Conservation (phyloP, 2,797 vertebrate species). For the Pseudochromis fuscus region DNA sequence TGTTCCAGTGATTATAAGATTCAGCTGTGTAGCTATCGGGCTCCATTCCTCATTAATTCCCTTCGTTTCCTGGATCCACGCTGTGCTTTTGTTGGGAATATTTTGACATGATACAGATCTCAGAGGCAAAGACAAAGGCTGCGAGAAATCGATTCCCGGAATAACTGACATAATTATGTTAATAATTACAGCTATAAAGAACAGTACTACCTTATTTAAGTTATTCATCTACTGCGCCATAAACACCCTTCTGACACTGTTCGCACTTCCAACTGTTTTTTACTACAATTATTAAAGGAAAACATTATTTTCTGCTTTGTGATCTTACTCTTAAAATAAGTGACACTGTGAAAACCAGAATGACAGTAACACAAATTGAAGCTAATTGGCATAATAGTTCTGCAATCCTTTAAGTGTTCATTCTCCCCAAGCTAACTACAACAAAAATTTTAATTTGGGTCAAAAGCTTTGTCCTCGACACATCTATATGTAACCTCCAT, state of each 20-base stretch:
- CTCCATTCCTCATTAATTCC: slow-evolving; percentile 56
- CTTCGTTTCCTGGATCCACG: background rate
- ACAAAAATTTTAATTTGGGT: background rate
- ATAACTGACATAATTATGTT: slow-evolving; percentile 32
- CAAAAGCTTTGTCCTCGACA: background rate
- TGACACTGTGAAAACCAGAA: background rate
- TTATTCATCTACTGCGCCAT: background rate
- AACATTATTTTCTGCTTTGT: background rate
- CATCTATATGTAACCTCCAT: background rate
- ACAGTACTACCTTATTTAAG: background rate
- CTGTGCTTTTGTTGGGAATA: slow-evolving; percentile 28
- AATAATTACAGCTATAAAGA: slow-evolving; percentile 27
- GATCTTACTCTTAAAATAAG: background rate
- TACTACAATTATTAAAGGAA: background rate
- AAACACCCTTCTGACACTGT: background rate
- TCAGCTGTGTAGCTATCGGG: slow-evolving; percentile 23
- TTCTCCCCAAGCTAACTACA: background rate
- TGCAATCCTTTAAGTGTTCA: background rate
- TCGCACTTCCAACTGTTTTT: too few species aligned
- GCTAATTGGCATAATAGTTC: background rate
- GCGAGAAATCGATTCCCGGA: slow-evolving; percentile 31
- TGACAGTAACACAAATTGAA: background rate
- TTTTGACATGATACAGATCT: slow-evolving; percentile 52
- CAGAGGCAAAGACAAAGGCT: slow-evolving; percentile 29
- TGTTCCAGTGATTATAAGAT: slow-evolving; percentile 47